Evolutionary conservation across 2,797 vertebrate species (phyloP).

Genomic region (Labeo calbasu): DNA sequence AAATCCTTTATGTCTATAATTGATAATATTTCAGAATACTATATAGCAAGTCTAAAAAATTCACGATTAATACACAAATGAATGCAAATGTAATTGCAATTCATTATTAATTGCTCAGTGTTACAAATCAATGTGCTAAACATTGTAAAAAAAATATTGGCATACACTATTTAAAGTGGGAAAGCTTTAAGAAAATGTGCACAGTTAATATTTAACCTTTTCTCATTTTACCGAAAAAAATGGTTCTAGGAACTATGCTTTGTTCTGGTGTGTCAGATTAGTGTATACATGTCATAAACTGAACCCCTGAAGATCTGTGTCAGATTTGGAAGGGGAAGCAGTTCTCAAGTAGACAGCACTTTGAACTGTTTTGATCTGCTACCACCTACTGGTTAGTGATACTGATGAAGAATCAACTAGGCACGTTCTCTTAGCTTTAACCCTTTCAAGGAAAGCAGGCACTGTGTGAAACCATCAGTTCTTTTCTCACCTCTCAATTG

Average conservation of each 20-base stretch:
- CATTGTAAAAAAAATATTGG: not conserved
- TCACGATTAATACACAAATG: not conserved
- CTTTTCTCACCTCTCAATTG: constrained; percentile 8
- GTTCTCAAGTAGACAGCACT: not conserved
- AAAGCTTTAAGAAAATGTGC: not conserved
- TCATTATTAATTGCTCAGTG: not conserved
- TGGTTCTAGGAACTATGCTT: not conserved
- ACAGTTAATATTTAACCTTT: not conserved
- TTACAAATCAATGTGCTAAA: not conserved
- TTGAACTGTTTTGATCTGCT: constrained; percentile 41
- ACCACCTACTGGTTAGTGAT: constrained; percentile 43
- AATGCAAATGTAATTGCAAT: not conserved
- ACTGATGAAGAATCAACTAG: constrained; percentile 17
- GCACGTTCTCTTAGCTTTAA: not conserved
- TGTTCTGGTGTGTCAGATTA: not conserved
- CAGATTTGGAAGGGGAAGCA: not conserved
- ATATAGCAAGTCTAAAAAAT: not conserved
- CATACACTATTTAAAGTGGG: not conserved
- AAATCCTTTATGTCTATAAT: not conserved
- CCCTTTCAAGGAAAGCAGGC: not conserved
- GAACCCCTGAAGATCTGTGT: not conserved
- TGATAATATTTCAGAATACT: not conserved
- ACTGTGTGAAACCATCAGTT: not conserved
- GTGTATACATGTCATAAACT: not conserved
- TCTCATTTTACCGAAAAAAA: not conserved